Percentiles rank a stretch among this genome's conserved stretches.
These are phyloP conservation scores for Buathra laborator DNA, from an alignment of 2,888 invertebrate species.

Conservation along the genomic window DNA sequence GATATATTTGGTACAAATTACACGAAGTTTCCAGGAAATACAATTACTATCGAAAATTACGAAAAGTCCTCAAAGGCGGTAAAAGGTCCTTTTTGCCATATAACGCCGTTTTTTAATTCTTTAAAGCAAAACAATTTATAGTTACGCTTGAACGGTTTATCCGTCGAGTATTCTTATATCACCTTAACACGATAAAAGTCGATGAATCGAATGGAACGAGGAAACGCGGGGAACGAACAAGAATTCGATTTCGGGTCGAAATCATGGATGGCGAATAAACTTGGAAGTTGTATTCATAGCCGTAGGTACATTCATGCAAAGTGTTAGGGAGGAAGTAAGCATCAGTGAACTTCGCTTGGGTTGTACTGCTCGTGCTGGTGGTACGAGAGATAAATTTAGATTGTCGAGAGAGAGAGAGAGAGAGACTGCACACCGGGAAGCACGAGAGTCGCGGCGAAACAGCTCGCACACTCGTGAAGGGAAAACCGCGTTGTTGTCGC, in stretches of 20 bases:
- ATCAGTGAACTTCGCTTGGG: conserved; percentile 54
- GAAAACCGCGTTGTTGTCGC: conserved; percentile 51
- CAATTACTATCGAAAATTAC: background rate
- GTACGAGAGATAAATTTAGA: conserved; percentile 63
- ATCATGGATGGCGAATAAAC: conserved; percentile 22
- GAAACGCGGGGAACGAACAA: conserved; percentile 1
- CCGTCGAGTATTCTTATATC: background rate
- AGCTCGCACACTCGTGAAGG: conserved; percentile 17
- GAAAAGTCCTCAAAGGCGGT: background rate
- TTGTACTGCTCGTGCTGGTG: conserved; percentile 52
- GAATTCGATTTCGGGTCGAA: conserved; percentile 10
- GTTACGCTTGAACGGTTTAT: background rate
- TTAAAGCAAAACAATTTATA: too few species aligned
- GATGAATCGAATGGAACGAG: conserved; percentile 26
- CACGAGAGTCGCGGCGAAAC: conserved; percentile 45
- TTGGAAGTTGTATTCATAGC: conserved; percentile 30
- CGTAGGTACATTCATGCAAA: conserved; percentile 14
- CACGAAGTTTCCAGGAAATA: background rate
- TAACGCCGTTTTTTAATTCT: background rate
- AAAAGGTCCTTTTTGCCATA: background rate
- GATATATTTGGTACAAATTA: background rate
- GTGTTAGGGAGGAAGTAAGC: conserved; percentile 47
- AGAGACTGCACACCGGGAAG: conserved; percentile 15
- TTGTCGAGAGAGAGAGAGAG: conserved; percentile 44
- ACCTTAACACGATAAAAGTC: background rate